These are phyloP conservation scores for Drosophila paranaensis DNA, from an alignment of 2,888 invertebrate species.

Conservation along the genomic window DNA sequence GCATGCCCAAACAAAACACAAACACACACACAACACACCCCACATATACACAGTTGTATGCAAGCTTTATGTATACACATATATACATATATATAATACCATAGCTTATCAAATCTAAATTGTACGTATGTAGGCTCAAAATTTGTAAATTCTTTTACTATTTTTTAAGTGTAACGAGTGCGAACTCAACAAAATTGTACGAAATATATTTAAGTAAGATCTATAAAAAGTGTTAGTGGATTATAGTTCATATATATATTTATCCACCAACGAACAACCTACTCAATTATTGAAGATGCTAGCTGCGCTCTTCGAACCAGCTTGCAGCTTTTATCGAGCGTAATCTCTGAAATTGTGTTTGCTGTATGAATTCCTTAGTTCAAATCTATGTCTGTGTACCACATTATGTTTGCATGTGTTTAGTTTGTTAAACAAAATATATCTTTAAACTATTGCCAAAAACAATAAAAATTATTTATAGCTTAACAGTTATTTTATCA, in stretches of 20 bases:
- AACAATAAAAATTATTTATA: constrained; percentile 43
- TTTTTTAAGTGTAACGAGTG: constrained; percentile 50
- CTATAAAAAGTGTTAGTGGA: constrained; percentile 15
- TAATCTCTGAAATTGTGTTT: constrained; percentile 45
- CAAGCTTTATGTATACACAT: constrained; percentile 37
- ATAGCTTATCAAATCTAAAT: constrained; percentile 56
- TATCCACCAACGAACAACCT: not conserved
- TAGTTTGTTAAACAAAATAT: constrained; percentile 36
- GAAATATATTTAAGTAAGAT: constrained; percentile 58
- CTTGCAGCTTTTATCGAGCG: constrained; percentile 11
- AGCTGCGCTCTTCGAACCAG: not conserved
- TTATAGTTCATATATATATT: constrained; percentile 10
- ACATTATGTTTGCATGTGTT: constrained; percentile 26
- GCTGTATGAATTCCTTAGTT: constrained; percentile 46
- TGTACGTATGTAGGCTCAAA: constrained; percentile 64
- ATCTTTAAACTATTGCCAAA: constrained; percentile 45
- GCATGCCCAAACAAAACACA: not conserved
- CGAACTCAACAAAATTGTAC: constrained; percentile 60
- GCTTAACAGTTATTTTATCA: constrained; percentile 10
- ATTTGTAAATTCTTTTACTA: constrained; percentile 62
- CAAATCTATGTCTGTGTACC: constrained; percentile 38
- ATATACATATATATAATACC: constrained; percentile 17
- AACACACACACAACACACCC: not conserved
- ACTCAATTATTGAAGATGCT: constrained; percentile 12
- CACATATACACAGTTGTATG: constrained; percentile 18